phyloP scores from a whole-genome alignment of 1,140 invertebrate genomes.

The Vanessa atalanta region DNA sequence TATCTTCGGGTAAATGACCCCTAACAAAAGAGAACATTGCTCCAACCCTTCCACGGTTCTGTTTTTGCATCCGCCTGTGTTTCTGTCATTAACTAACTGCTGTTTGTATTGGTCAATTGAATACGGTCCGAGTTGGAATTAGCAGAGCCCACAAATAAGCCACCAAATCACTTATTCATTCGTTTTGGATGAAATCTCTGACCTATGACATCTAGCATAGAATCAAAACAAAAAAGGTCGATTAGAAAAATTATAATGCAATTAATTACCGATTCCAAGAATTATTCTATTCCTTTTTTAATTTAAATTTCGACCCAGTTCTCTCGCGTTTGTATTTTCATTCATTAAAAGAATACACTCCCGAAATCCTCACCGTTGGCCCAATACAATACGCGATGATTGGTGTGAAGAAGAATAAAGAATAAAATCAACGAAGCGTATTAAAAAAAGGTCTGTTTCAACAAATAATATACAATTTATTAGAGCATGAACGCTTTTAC shows the following conservation, averaged over 20 bases:
- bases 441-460: conserved; percentile 21
- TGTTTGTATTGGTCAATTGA: conserved; percentile 17
- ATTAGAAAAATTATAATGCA: conserved; percentile 7
- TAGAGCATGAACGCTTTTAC: conserved; percentile 23
- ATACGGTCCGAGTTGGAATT: not conserved
- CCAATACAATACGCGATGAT: conserved; percentile 22
- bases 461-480: conserved; percentile 28
- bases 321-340: conserved; percentile 15
- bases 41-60: not conserved
- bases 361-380: not conserved
- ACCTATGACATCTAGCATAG: not conserved
- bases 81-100: conserved; percentile 19
- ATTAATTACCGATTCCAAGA: not conserved
- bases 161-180: conserved; percentile 22
- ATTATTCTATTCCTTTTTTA: not conserved
- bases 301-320: not conserved
- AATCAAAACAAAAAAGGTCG: not conserved
- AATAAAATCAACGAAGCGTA: conserved; percentile 20
- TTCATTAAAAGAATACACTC: conserved; percentile 16
- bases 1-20: not conserved
- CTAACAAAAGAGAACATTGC: not conserved
- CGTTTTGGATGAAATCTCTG: conserved; percentile 10
- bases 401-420: conserved; percentile 22
- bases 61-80: conserved; percentile 8
- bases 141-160: conserved; percentile 1